Evolutionary conservation across 2,888 invertebrate species (phyloP).

Genomic region (Muschampia plurimacula): DNA sequence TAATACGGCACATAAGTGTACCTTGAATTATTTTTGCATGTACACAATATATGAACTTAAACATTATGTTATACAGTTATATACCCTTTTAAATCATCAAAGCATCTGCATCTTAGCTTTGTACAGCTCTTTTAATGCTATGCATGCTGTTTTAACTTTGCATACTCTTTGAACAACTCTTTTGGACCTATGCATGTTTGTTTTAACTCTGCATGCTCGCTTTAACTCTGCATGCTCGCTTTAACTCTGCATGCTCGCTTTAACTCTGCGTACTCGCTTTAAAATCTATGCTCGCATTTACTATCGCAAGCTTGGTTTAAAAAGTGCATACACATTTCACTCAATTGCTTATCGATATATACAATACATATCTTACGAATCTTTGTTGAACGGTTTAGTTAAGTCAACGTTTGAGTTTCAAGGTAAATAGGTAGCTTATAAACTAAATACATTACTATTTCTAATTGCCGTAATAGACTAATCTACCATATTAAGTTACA

Average conservation of each 20-base stretch:
- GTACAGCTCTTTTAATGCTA: background rate
- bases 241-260: too few relatives aligned
- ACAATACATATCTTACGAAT: background rate
- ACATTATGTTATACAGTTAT: background rate
- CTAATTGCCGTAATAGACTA: constrained; percentile 1
- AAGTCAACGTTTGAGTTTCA: background rate
- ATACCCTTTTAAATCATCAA: too few relatives aligned
- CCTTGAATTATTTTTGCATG: background rate
- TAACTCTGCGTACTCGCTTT: too few relatives aligned
- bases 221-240: too few relatives aligned
- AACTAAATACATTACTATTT: constrained; percentile 3
- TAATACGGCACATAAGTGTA: background rate
- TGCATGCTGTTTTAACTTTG: background rate
- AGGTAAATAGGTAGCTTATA: background rate
- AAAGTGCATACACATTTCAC: too few relatives aligned
- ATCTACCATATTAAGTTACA: constrained; percentile 1
- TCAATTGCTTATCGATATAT: background rate
- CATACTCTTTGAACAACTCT: background rate
- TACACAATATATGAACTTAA: background rate
- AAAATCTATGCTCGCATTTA: too few relatives aligned
- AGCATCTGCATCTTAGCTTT: background rate
- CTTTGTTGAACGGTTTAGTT: background rate
- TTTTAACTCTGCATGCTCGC: too few relatives aligned
- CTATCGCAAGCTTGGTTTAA: too few relatives aligned
- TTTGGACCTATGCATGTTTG: too few relatives aligned